Conservation (phyloP, 2,797 vertebrate species). For the Pseudochirops corinnae region DNA sequence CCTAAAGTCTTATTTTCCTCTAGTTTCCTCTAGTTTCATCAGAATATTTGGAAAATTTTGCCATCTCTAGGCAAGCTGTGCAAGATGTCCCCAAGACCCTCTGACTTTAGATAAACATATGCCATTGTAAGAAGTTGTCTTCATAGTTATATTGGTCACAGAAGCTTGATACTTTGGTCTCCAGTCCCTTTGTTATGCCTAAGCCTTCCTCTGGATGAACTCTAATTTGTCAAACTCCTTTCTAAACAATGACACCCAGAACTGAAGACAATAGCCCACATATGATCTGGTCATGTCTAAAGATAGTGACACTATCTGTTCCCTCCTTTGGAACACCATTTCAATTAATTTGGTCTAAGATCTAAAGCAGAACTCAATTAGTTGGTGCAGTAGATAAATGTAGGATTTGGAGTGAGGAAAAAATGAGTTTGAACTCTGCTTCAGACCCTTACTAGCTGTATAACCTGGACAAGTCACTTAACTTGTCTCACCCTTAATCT, state of each 20-base stretch:
- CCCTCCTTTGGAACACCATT: not conserved
- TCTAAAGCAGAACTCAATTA: not conserved
- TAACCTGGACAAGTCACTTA: not conserved
- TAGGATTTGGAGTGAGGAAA: not conserved
- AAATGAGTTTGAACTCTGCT: not conserved
- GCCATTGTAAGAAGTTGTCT: not conserved
- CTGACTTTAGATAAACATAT: not conserved
- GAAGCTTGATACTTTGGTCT: not conserved
- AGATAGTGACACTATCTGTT: not conserved
- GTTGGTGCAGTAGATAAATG: not conserved
- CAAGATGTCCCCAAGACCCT: not conserved
- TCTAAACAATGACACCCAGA: not conserved
- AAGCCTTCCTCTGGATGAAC: not conserved
- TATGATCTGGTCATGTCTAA: not conserved
- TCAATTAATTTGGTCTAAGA: not conserved
- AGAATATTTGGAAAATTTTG: slow-evolving; percentile 2
- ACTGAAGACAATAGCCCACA: not conserved
- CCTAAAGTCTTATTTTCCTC: not conserved
- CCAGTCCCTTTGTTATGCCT: not conserved
- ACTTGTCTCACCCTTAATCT: not conserved
- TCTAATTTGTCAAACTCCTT: not conserved
- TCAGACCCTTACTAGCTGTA: not conserved
- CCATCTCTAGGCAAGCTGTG: not conserved
- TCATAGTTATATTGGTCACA: not conserved
- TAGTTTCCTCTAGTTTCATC: not conserved